Conservation (phyloP, 2,888 invertebrate species). For the Nemotelus pantherinus region DNA sequence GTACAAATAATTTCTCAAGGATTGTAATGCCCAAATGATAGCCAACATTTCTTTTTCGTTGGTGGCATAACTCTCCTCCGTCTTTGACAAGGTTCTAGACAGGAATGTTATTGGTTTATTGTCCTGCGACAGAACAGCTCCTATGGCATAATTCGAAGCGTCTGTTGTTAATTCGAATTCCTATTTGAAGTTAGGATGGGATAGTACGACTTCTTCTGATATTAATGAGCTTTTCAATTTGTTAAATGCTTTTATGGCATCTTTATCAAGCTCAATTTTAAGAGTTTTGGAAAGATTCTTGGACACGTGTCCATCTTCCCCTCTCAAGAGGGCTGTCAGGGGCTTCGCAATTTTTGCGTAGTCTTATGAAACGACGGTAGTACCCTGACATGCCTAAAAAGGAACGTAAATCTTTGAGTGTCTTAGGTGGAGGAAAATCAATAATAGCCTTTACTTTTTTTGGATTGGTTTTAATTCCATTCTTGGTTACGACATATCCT, state of each 20-base stretch:
- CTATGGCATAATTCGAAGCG: slow-evolving; percentile 33
- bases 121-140: slow-evolving; percentile 25
- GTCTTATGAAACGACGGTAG: not conserved
- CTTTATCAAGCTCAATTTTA: not conserved
- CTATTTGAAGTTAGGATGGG: not conserved
- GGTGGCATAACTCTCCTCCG: slow-evolving; percentile 34
- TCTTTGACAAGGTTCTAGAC: slow-evolving; percentile 23
- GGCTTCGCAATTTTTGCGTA: slow-evolving; percentile 13
- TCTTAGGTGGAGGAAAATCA: slow-evolving; percentile 9
- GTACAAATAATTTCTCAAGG: slow-evolving; percentile 16
- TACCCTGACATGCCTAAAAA: slow-evolving; percentile 17
- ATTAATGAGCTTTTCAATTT: slow-evolving; percentile 4
- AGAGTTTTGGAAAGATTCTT: slow-evolving; percentile 18
- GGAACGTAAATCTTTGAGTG: slow-evolving; percentile 18
- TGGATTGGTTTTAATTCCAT: slow-evolving; percentile 2
- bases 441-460: slow-evolving; percentile 37
- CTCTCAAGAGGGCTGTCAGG: slow-evolving; percentile 36
- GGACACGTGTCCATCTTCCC: slow-evolving; percentile 24
- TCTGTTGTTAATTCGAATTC: slow-evolving; percentile 16
- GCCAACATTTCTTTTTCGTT: slow-evolving; percentile 43
- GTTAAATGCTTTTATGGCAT: slow-evolving; percentile 9
- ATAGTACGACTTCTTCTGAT: slow-evolving; percentile 5
- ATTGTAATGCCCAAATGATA: slow-evolving; percentile 28
- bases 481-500: not conserved
- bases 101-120: slow-evolving; percentile 21